Percentiles rank a stretch among this genome's conserved stretches.
Evolutionary conservation across 1,140 invertebrate genomes (phyloP).

Genomic region (Spodoptera litura): DNA sequence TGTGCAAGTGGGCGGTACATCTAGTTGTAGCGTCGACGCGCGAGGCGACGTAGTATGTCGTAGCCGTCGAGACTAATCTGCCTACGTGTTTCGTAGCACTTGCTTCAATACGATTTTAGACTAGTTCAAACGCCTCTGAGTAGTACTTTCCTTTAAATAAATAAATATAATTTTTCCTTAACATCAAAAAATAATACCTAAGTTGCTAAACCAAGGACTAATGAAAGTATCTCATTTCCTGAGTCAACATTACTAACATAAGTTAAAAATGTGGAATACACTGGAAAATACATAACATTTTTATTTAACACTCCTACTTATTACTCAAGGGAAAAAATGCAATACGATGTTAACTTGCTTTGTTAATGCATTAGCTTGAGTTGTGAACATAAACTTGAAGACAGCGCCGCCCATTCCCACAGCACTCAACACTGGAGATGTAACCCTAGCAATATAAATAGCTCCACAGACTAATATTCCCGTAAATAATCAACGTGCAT

Average conservation of each 20-base stretch:
- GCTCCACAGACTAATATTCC: background rate
- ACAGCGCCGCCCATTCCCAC: background rate
- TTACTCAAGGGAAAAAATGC: too few relatives aligned
- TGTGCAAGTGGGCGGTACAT: background rate
- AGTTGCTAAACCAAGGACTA: too few relatives aligned
- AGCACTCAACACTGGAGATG: background rate
- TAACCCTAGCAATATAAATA: background rate
- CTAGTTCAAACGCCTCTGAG: too few relatives aligned
- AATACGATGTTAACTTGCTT: too few relatives aligned
- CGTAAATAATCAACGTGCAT: slow-evolving; percentile 16
- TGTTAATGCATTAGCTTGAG: too few relatives aligned
- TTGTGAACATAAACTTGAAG: background rate
- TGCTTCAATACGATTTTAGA: too few relatives aligned
- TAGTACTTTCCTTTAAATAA: too few relatives aligned
- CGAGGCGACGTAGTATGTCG: background rate
- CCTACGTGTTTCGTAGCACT: too few relatives aligned
- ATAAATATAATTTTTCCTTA: too few relatives aligned
- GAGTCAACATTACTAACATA: background rate
- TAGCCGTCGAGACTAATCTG: background rate
- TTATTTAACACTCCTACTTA: too few relatives aligned
- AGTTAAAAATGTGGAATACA: background rate
- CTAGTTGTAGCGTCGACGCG: background rate
- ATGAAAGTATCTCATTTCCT: too few relatives aligned
- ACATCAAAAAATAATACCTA: too few relatives aligned
- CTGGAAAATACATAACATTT: background rate